Evolutionary conservation across 2,113 vertebrate genomes (phyloP).

Genomic region (Halichoeres trimaculatus): DNA sequence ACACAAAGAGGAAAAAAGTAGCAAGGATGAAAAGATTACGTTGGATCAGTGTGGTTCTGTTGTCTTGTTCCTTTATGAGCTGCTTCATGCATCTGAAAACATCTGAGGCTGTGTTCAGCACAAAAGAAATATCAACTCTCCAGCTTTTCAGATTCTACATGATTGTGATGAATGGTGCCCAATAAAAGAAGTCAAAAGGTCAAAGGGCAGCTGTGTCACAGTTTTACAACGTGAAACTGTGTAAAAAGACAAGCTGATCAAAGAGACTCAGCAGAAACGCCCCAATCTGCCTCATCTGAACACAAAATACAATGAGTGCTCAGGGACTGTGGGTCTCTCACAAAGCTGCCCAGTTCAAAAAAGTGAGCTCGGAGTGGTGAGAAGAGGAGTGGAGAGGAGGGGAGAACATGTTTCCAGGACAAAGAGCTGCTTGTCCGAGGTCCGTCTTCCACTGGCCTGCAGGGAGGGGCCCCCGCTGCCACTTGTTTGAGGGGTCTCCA

Average conservation of each 20-base stretch:
- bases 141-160: conserved; percentile 15
- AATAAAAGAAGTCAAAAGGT: conserved; percentile 42
- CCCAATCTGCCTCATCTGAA: conserved; percentile 39
- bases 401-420: conserved; percentile 74
- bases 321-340: conserved; percentile 32
- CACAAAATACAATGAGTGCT: conserved; percentile 43
- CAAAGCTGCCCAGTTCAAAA: conserved; percentile 45
- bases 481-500: conserved; percentile 77
- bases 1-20: conserved; percentile 22
- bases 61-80: conserved; percentile 10
- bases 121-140: conserved; percentile 28
- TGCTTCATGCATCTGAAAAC: conserved; percentile 9
- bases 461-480: conserved; percentile 58
- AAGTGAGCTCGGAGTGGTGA: conserved; percentile 71
- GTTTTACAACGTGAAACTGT: conserved; percentile 60
- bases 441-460: conserved; percentile 62
- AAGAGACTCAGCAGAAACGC: conserved; percentile 48
- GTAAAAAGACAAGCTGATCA: conserved; percentile 69
- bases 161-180: conserved; percentile 42
- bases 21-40: conserved; percentile 20
- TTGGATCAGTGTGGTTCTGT: conserved; percentile 30
- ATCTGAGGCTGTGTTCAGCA: neutral
- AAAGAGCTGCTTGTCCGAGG: conserved; percentile 79
- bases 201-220: conserved; percentile 53
- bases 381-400: conserved; percentile 71